These are phyloP conservation scores for Paracentrotus lividus DNA, from an alignment of 53 echinoderm and acorn worm genomes.

Conservation along the genomic window DNA sequence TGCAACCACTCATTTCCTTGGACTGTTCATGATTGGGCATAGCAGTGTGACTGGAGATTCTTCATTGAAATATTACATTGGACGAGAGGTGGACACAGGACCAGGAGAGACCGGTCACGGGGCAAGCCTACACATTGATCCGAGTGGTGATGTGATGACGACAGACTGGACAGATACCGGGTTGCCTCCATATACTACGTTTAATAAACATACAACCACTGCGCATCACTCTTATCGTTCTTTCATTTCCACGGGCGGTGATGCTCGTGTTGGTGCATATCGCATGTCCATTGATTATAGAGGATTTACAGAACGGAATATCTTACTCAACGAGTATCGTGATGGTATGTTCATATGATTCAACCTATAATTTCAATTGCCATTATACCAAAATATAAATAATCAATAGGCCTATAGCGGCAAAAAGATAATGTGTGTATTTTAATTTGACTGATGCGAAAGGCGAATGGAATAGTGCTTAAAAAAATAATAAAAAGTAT, in stretches of 20 bases:
- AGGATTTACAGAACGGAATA: background rate
- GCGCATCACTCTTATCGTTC: background rate
- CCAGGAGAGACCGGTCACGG: constrained; percentile 64
- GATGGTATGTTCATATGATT: background rate
- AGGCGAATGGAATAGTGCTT: no score
- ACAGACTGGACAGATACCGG: background rate
- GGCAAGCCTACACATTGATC: background rate
- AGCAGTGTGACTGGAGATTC: background rate
- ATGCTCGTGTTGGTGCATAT: constrained; percentile 31
- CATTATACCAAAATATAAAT: no score
- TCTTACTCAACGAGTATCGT: constrained; percentile 46
- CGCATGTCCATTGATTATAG: background rate
- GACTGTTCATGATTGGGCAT: constrained; percentile 22
- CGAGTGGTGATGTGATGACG: background rate
- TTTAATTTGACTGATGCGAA: background rate
- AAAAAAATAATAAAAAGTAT: no score
- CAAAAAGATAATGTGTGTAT: background rate
- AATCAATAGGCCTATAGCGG: no score
- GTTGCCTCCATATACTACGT: background rate
- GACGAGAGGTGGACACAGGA: no score
- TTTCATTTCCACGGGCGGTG: background rate
- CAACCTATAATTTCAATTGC: background rate
- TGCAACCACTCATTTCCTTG: constrained; percentile 23
- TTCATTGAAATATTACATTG: constrained; percentile 17
- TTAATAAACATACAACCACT: no score